Evolutionary conservation across 2,113 vertebrate genomes (phyloP).

Genomic region (Symphodus melops): DNA sequence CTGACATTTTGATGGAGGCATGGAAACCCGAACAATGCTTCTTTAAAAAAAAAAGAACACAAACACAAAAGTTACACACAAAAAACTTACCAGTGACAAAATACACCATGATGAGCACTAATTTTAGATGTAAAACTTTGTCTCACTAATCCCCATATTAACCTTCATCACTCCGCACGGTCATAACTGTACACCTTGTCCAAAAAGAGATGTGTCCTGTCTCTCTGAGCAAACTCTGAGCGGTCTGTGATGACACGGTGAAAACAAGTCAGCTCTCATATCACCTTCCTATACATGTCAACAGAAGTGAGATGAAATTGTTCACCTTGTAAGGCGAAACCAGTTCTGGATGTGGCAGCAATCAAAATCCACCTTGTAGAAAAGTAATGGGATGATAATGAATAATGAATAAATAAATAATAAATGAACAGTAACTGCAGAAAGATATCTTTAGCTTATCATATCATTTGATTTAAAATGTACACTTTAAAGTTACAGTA

Average conservation of each 20-base stretch:
- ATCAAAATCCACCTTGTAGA: neutral
- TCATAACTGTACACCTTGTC: neutral
- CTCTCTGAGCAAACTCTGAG: slow-evolving; percentile 39
- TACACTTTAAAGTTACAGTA: neutral
- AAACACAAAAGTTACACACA: neutral
- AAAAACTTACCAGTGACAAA: neutral
- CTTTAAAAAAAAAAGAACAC: too few relatives aligned
- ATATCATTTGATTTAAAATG: neutral
- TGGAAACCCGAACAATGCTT: too few relatives aligned
- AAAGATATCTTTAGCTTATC: neutral
- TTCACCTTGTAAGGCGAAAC: slow-evolving; percentile 56
- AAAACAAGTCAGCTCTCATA: slow-evolving; percentile 56
- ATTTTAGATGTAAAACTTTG: neutral
- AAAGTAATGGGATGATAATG: neutral
- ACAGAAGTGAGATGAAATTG: slow-evolving; percentile 48
- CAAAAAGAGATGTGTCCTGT: slow-evolving; percentile 21
- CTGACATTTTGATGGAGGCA: too few relatives aligned
- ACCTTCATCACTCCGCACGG: neutral
- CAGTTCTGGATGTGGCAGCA: neutral
- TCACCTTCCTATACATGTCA: slow-evolving; percentile 30
- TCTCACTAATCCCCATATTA: neutral
- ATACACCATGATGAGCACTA: neutral
- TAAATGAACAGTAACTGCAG: neutral
- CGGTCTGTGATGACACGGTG: slow-evolving; percentile 51
- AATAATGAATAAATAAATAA: neutral